Conservation (phyloP, 2,113 vertebrate species). For the Vimba vimba region DNA sequence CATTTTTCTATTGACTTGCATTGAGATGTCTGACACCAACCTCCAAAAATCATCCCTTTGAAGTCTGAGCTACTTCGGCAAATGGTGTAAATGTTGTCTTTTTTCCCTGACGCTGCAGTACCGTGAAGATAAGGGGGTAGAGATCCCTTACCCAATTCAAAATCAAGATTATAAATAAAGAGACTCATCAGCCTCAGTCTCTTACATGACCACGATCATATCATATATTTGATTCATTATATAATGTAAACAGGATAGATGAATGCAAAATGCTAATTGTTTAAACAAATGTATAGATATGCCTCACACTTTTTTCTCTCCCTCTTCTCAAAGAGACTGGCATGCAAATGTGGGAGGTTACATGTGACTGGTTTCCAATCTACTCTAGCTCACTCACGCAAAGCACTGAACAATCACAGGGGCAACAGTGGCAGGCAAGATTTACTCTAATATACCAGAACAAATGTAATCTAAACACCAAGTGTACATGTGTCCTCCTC, state of each 20-base stretch:
- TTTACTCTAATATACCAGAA: constrained; percentile 31
- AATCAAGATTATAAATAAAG: not conserved
- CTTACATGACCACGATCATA: not conserved
- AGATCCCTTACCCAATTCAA: not conserved
- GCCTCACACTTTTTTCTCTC: not conserved
- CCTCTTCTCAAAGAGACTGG: constrained; percentile 9
- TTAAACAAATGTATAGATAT: not conserved
- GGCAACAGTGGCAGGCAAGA: constrained; percentile 32
- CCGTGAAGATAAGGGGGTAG: not conserved
- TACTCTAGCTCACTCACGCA: constrained; percentile 34
- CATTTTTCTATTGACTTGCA: constrained; percentile 2
- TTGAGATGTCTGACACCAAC: constrained; percentile 61
- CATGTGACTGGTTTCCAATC: constrained; percentile 42
- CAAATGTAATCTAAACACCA: constrained; percentile 34
- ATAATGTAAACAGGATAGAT: not conserved
- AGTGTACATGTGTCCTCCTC: constrained; percentile 23
- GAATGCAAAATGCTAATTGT: not conserved
- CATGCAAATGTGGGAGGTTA: constrained; percentile 31
- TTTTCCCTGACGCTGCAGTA: constrained; percentile 71
- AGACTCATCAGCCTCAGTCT: no score
- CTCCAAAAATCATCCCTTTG: constrained; percentile 63
- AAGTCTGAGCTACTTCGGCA: constrained; percentile 60
- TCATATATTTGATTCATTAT: not conserved
- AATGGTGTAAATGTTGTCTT: constrained; percentile 66
- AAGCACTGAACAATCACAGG: constrained; percentile 48